phyloP scores from a whole-genome alignment of 1,140 invertebrate genomes.

The Lepidurus couesii region DNA sequence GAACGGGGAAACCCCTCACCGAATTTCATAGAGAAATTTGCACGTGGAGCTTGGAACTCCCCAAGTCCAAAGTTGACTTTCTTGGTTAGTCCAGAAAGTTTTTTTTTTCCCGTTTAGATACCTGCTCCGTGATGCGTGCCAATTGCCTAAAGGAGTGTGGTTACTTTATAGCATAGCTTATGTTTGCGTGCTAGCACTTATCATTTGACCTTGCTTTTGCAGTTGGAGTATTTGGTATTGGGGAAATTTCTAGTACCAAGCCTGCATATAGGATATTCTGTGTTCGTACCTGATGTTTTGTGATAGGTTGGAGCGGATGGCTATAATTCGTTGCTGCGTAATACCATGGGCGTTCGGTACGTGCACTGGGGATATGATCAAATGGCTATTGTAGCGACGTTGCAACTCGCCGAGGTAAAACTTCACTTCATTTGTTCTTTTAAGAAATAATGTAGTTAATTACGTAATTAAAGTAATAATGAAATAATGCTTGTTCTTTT shows the following conservation, averaged over 20 bases:
- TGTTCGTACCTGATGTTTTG: background rate
- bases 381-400: conserved; percentile 81
- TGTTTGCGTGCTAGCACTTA: background rate
- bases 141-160: background rate
- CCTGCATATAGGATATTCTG: too few species aligned
- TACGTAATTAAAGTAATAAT: too few species aligned
- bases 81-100: background rate
- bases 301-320: conserved; percentile 87
- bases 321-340: conserved; percentile 73
- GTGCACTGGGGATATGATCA: conserved; percentile 79
- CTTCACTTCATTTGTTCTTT: background rate
- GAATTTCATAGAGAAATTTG: background rate
- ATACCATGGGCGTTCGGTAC: conserved; percentile 67
- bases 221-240: too few species aligned
- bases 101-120: background rate
- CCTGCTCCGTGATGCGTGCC: background rate
- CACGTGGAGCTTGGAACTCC: background rate
- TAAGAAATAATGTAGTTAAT: background rate
- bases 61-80: background rate
- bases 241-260: too few species aligned
- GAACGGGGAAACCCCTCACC: background rate
- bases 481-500: conserved; percentile 33
- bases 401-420: conserved; percentile 66
- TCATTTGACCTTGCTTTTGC: background rate
- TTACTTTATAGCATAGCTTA: background rate